Percentiles rank a stretch among this genome's conserved stretches.
These are phyloP conservation scores for Nomada fabriciana DNA, from an alignment of 2,888 invertebrate genomes.

Conservation along the genomic window DNA sequence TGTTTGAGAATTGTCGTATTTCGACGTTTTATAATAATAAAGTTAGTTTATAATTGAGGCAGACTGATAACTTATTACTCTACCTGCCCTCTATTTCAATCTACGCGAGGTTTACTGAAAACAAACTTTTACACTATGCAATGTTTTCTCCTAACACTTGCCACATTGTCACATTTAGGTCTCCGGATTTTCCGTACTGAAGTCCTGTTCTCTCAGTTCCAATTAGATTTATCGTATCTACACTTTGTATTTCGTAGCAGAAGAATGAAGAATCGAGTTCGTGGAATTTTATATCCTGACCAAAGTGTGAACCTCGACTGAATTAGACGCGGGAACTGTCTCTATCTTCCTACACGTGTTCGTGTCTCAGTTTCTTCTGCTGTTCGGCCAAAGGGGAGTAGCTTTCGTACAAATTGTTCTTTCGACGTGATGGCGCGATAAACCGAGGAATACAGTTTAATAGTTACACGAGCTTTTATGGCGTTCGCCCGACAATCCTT, in stretches of 20 bases:
- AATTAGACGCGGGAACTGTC: not conserved
- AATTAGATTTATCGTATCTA: too few species aligned
- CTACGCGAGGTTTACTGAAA: too few species aligned
- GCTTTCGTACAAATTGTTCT: slow-evolving; percentile 45
- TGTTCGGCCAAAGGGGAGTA: not conserved
- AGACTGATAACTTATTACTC: too few species aligned
- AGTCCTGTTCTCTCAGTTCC: too few species aligned
- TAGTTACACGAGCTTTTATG: slow-evolving; percentile 35
- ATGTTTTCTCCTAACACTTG: too few species aligned
- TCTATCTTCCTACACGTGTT: not conserved
- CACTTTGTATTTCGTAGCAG: not conserved
- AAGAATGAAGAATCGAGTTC: slow-evolving; percentile 8
- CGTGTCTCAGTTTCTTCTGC: not conserved
- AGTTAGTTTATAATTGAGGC: too few species aligned
- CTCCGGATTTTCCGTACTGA: too few species aligned
- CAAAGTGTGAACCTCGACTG: not conserved
- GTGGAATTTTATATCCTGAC: slow-evolving; percentile 45
- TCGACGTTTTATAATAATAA: too few species aligned
- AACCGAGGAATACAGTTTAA: slow-evolving; percentile 40
- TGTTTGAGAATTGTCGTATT: too few species aligned
- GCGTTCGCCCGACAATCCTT: not conserved
- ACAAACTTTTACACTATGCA: too few species aligned
- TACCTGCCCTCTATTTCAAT: too few species aligned
- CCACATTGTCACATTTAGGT: not conserved
- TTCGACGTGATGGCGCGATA: slow-evolving; percentile 35